A percentile compares a stretch with the other conserved stretches of the same genome.
Conservation (phyloP, 2,888 invertebrate species). For the Cacoxenus indagator region DNA sequence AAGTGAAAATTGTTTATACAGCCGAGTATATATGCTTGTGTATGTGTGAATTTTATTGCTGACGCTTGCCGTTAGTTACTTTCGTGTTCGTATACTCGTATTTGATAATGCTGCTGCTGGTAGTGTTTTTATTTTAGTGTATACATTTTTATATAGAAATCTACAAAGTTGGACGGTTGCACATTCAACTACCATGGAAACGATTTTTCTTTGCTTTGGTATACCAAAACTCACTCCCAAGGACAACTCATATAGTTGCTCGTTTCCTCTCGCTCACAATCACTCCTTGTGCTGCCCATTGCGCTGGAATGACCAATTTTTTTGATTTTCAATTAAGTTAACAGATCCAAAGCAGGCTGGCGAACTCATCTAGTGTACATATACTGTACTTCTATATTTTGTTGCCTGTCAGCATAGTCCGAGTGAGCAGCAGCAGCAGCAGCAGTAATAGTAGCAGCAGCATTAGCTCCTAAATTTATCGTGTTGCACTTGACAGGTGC, state of each 20-base stretch:
- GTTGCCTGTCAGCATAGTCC: background rate
- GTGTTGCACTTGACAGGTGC: slow-evolving; percentile 63
- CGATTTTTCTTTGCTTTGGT: background rate
- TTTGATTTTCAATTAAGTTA: slow-evolving; percentile 65
- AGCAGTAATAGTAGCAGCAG: slow-evolving; percentile 40
- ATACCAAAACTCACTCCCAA: background rate
- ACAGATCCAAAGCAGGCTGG: slow-evolving; percentile 33
- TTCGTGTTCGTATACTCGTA: background rate
- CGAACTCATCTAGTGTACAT: background rate
- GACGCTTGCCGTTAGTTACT: background rate
- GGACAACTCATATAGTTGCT: slow-evolving; percentile 44
- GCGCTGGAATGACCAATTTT: slow-evolving; percentile 63
- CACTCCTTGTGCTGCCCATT: slow-evolving; percentile 45
- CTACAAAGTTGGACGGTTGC: background rate
- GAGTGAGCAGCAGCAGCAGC: background rate
- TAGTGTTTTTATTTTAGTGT: background rate
- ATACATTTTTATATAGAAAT: background rate
- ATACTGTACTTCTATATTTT: background rate
- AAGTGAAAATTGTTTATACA: slow-evolving; percentile 10
- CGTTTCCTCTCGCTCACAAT: background rate
- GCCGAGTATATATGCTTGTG: background rate
- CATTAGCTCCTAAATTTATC: slow-evolving; percentile 58
- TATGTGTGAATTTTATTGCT: background rate
- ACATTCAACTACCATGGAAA: background rate
- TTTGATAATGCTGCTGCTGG: too few relatives aligned